These are phyloP conservation scores for Mythimna ferrago DNA, from an alignment of 2,888 invertebrate genomes.

Conservation along the genomic window DNA sequence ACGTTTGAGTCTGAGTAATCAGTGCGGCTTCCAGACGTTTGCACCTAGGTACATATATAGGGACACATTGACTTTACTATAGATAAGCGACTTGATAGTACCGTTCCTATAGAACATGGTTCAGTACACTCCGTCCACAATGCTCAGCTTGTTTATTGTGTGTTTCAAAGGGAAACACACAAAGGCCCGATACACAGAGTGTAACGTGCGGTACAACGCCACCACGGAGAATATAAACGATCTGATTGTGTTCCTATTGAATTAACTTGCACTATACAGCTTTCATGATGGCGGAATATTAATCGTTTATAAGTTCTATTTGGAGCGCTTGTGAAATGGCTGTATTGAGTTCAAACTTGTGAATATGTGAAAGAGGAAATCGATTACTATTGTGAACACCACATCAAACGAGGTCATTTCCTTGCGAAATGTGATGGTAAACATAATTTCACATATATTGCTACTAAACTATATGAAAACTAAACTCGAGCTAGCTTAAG, in stretches of 20 bases:
- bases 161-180: slow-evolving; percentile 79
- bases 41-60: slow-evolving; percentile 15
- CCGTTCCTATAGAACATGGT: slow-evolving; percentile 68
- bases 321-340: slow-evolving; percentile 34
- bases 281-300: slow-evolving; percentile 62
- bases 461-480: slow-evolving; percentile 2
- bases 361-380: slow-evolving; percentile 21
- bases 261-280: slow-evolving; percentile 64
- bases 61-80: slow-evolving; percentile 48
- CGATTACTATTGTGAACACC: slow-evolving; percentile 1
- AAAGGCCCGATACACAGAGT: slow-evolving; percentile 75
- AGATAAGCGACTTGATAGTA: slow-evolving; percentile 53
- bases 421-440: background rate
- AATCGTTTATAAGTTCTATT: slow-evolving; percentile 61
- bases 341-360: slow-evolving; percentile 28
- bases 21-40: slow-evolving; percentile 10
- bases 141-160: slow-evolving; percentile 78
- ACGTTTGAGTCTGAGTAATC: slow-evolving; percentile 27
- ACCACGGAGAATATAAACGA: slow-evolving; percentile 68
- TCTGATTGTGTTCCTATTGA: slow-evolving; percentile 69
- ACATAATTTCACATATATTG: background rate
- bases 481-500: slow-evolving; percentile 9
- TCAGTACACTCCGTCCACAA: slow-evolving; percentile 73
- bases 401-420: background rate
- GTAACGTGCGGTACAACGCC: slow-evolving; percentile 67